Percentiles rank a stretch among this genome's conserved stretches.
phyloP scores from a whole-genome alignment of 2,888 invertebrate genomes.

The Oscheius sp. region DNA sequence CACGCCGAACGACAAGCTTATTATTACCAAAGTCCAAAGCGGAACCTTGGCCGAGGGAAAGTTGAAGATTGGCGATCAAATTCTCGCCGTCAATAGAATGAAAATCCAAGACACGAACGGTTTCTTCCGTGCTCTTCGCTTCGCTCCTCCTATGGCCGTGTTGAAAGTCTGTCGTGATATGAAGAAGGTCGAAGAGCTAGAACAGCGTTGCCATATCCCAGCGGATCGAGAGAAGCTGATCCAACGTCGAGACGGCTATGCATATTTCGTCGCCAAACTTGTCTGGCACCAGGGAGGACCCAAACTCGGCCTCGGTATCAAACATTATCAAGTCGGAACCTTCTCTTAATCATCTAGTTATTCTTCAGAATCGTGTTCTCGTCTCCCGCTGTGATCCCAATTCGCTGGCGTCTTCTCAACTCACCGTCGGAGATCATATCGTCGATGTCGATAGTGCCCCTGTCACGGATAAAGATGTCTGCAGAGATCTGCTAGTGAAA shows the following conservation, averaged over 20 bases:
- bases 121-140: constrained; percentile 60
- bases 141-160: constrained; percentile 52
- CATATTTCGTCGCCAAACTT: constrained; percentile 37
- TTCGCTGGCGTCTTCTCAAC: neutral
- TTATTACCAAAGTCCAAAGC: neutral
- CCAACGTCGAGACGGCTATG: constrained; percentile 59
- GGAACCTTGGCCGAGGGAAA: constrained; percentile 7
- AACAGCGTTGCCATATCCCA: constrained; percentile 56
- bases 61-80: constrained; percentile 53
- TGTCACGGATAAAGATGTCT: constrained; percentile 28
- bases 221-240: constrained; percentile 60
- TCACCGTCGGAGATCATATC: constrained; percentile 8
- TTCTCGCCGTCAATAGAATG: constrained; percentile 52
- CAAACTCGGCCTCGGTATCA: constrained; percentile 62
- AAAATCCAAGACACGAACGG: constrained; percentile 48
- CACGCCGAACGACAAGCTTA: constrained; percentile 9
- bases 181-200: constrained; percentile 45
- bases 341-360: neutral
- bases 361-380: constrained; percentile 55
- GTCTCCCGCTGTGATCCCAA: constrained; percentile 35
- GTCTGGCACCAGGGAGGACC: constrained; percentile 37
- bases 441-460: constrained; percentile 13
- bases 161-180: constrained; percentile 34
- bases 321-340: constrained; percentile 48
- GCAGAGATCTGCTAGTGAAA: constrained; percentile 13